Evolutionary conservation across 1,140 invertebrate species (phyloP).

Genomic region (Periplaneta americana): DNA sequence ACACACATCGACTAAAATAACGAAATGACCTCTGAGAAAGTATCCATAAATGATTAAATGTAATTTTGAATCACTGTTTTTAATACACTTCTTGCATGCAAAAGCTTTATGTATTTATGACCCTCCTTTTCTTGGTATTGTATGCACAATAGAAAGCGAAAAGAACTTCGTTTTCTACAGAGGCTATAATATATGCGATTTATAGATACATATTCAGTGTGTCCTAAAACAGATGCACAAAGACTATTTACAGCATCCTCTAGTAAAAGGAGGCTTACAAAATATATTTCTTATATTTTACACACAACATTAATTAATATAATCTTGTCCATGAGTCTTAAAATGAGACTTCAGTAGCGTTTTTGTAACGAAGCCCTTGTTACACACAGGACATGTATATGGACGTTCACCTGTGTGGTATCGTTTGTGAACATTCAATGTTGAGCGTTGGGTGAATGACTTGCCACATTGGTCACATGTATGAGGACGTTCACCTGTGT

Average conservation of each 20-base stretch:
- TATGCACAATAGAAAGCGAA: no score
- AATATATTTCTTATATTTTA: not conserved
- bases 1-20: no score
- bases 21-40: no score
- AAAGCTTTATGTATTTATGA: no score
- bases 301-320: not conserved
- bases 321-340: constrained; percentile 37
- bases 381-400: constrained; percentile 62
- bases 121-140: no score
- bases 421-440: constrained; percentile 67
- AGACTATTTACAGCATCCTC: no score
- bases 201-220: not conserved
- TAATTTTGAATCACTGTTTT: no score
- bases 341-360: constrained; percentile 56
- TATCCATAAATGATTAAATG: no score
- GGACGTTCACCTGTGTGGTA: constrained; percentile 73
- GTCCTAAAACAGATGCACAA: not conserved
- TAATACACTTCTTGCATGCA: no score
- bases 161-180: no score
- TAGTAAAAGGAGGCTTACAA: no score
- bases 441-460: constrained; percentile 72
- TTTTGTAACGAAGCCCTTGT: constrained; percentile 56
- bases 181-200: no score
- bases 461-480: constrained; percentile 58
- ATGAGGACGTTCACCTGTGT: constrained; percentile 47